Evolutionary conservation across 35 echinoderm and acorn worm genomes (phyloP).

Genomic region (Holothuria glaberrima): DNA sequence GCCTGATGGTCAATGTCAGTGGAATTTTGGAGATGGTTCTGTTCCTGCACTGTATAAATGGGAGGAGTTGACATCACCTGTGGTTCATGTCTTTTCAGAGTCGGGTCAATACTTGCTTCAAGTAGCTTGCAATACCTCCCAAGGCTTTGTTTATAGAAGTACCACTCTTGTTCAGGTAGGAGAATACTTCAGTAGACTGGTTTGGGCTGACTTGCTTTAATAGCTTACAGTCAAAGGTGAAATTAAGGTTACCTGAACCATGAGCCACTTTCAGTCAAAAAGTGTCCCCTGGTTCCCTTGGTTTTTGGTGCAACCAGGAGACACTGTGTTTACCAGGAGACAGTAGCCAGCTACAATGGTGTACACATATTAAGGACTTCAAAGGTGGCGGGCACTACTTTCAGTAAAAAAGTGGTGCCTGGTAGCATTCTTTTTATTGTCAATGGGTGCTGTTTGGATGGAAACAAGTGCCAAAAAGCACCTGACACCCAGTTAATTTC

Average conservation of each 20-base stretch:
- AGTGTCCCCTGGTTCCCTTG: no score
- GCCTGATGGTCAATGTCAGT: neutral
- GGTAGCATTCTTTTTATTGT: no score
- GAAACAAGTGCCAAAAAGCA: no score
- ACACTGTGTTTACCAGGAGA: no score
- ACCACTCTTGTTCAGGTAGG: constrained; percentile 4
- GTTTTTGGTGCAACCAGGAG: no score
- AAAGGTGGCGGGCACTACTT: no score
- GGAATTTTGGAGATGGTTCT: neutral
- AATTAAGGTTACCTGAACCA: neutral
- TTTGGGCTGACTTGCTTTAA: neutral
- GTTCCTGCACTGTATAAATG: neutral
- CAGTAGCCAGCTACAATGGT: no score
- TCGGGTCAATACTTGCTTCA: neutral
- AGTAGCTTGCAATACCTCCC: neutral
- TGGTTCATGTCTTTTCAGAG: neutral
- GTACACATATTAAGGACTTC: no score
- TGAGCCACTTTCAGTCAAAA: neutral
- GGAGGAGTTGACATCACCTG: neutral
- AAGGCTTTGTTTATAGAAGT: neutral
- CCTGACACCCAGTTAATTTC: no score
- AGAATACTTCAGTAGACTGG: neutral
- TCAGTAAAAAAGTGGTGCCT: no score
- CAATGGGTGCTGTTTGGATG: no score
- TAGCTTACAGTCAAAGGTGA: neutral